Conservation (phyloP, 2,888 invertebrate genomes). For the Macropis europaea region DNA sequence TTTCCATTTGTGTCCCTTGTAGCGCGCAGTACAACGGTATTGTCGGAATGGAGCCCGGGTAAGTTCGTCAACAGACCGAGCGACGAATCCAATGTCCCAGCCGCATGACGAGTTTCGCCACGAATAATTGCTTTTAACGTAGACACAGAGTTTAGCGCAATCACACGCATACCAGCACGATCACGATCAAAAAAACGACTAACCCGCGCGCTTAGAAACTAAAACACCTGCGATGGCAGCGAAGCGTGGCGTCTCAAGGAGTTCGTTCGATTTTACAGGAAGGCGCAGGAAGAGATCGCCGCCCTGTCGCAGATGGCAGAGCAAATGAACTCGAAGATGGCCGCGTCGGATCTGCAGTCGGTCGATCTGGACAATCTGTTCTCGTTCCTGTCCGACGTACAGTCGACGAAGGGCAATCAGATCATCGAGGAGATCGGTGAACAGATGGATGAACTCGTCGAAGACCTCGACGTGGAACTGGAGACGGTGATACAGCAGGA, state of each 20-base stretch:
- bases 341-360: conserved; percentile 83
- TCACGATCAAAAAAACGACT: background rate
- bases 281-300: conserved; percentile 86
- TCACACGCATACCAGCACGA: conserved; percentile 1
- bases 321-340: conserved; percentile 85
- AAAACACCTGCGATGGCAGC: background rate
- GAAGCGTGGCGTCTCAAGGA: background rate
- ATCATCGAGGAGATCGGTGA: conserved; percentile 91
- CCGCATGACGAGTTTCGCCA: conserved; percentile 35
- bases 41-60: conserved; percentile 81
- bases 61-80: conserved; percentile 72
- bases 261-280: conserved; percentile 79
- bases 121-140: conserved; percentile 30
- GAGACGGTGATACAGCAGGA: conserved; percentile 85
- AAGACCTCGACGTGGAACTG: conserved; percentile 89
- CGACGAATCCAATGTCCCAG: conserved; percentile 39
- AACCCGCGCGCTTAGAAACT: conserved; percentile 21
- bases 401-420: conserved; percentile 83
- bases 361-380: conserved; percentile 94
- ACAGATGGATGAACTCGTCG: conserved; percentile 91
- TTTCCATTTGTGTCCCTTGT: conserved; percentile 71
- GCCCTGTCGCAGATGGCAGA: conserved; percentile 88
- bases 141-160: background rate
- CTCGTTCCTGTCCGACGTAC: conserved; percentile 92
- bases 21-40: conserved; percentile 82